A percentile compares a stretch with the other conserved stretches of the same genome.
phyloP scores from a whole-genome alignment of 2,113 vertebrate genomes.

The Stigmatopora nigra region DNA sequence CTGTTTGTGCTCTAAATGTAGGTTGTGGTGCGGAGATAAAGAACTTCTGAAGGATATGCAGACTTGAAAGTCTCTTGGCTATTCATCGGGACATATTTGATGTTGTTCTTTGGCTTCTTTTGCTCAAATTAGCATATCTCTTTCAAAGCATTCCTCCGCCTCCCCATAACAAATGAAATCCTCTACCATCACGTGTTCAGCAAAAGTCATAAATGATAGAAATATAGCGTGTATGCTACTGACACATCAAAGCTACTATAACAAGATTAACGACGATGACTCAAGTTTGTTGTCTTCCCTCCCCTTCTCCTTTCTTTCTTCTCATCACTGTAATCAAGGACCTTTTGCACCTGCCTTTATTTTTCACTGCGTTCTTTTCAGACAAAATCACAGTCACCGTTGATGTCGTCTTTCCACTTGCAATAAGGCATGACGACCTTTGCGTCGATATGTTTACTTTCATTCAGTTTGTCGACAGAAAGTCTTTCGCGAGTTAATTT shows the following conservation, averaged over 20 bases:
- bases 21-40: constrained; percentile 89
- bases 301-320: constrained; percentile 34
- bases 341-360: constrained; percentile 41
- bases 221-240: constrained; percentile 79
- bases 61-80: constrained; percentile 94
- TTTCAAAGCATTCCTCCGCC: constrained; percentile 77
- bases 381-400: constrained; percentile 36
- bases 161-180: constrained; percentile 79
- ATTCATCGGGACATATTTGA: constrained; percentile 95
- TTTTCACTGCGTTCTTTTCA: constrained; percentile 51
- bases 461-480: constrained; percentile 46
- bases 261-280: constrained; percentile 86
- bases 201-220: constrained; percentile 87
- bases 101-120: constrained; percentile 88
- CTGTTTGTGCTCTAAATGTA: constrained; percentile 84
- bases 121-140: constrained; percentile 94
- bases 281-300: constrained; percentile 70
- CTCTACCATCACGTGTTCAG: constrained; percentile 83
- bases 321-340: constrained; percentile 50
- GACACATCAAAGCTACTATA: constrained; percentile 84
- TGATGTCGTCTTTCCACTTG: constrained; percentile 56
- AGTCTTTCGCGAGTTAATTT: constrained; percentile 49
- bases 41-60: constrained; percentile 90
- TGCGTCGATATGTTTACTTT: constrained; percentile 30
- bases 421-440: constrained; percentile 44